Evolutionary conservation across 2,888 invertebrate species (phyloP).

Genomic region (Megastigmus dorsalis): DNA sequence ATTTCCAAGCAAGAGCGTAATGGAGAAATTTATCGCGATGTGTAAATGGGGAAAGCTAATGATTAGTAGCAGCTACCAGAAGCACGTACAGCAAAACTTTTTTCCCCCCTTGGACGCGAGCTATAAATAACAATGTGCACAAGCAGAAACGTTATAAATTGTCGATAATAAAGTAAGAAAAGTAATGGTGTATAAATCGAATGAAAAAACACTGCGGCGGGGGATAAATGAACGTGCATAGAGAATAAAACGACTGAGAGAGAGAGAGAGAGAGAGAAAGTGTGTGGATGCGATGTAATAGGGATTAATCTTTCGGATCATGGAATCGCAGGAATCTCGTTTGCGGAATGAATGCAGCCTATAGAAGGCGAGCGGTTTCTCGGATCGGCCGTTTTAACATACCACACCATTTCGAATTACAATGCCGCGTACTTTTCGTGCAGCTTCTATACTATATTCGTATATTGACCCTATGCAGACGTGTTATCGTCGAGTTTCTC

Average conservation of each 20-base stretch:
- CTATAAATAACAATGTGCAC: no score
- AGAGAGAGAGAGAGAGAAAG: not conserved
- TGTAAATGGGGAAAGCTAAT: no score
- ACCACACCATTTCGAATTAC: slow-evolving; percentile 40
- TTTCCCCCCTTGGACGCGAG: no score
- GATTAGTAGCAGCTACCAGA: no score
- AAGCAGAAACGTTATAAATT: no score
- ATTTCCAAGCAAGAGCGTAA: no score
- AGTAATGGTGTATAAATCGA: no score
- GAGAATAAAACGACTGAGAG: not conserved
- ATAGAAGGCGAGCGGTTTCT: slow-evolving; percentile 30
- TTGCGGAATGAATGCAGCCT: slow-evolving; percentile 34
- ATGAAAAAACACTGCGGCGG: no score
- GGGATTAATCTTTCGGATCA: slow-evolving; percentile 50
- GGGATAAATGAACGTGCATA: not conserved
- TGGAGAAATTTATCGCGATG: no score
- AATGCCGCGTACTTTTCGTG: slow-evolving; percentile 35
- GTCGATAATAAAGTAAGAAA: no score
- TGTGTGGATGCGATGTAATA: slow-evolving; percentile 30
- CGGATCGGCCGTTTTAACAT: slow-evolving; percentile 38
- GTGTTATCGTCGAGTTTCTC: slow-evolving; percentile 30
- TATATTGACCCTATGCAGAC: slow-evolving; percentile 1
- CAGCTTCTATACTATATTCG: no score
- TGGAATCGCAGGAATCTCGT: slow-evolving; percentile 50
- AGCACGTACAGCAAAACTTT: no score